Conservation (phyloP, 2,113 vertebrate genomes). For the Petrocephalus microphthalmus region DNA sequence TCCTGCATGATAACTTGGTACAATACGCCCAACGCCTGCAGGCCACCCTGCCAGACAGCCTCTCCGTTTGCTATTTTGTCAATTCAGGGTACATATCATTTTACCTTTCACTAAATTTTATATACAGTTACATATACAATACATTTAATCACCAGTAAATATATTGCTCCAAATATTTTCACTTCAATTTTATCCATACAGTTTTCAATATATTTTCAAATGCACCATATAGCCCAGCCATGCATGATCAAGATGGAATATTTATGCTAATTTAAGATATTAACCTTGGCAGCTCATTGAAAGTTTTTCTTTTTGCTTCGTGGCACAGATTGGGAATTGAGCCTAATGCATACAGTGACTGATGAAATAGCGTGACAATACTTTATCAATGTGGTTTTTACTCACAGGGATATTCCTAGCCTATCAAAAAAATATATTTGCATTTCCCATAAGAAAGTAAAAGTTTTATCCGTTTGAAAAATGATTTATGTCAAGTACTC, state of each 20-base stretch:
- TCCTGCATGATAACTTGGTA: conserved; percentile 90
- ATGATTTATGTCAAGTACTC: not conserved
- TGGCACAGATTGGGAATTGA: not conserved
- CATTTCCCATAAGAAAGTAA: not conserved
- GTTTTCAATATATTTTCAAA: not conserved
- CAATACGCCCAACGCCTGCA: conserved; percentile 79
- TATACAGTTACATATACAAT: too few species aligned
- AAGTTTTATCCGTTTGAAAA: not conserved
- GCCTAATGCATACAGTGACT: not conserved
- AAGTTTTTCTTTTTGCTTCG: not conserved
- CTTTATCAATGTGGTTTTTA: not conserved
- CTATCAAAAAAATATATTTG: not conserved
- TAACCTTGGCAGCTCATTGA: not conserved
- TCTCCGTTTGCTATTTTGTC: conserved; percentile 92
- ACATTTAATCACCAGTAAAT: too few species aligned
- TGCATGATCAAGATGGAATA: not conserved
- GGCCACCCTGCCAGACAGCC: conserved; percentile 74
- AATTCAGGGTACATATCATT: conserved; percentile 83
- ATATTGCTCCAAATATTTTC: not conserved
- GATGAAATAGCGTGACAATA: too few species aligned
- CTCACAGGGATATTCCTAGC: not conserved
- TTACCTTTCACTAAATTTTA: too few species aligned
- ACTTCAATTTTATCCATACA: not conserved
- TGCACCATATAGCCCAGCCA: not conserved
- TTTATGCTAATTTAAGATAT: not conserved